Percentiles rank a stretch among this genome's conserved stretches.
phyloP scores from a whole-genome alignment of 2,888 invertebrate species.

The Neuroscelio doddi region DNA sequence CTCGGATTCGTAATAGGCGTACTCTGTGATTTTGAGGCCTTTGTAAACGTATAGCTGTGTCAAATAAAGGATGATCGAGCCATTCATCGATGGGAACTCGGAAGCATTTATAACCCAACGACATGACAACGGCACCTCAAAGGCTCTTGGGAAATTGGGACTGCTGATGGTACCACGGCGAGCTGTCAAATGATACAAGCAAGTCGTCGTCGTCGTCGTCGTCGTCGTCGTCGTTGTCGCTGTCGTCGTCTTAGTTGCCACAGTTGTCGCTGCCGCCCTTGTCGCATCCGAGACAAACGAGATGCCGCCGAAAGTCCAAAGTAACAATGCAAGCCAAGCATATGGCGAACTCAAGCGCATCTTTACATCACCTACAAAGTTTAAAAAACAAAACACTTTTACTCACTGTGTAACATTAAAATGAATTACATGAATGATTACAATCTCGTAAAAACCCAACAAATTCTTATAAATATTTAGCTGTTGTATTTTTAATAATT shows the following conservation, averaged over 20 bases:
- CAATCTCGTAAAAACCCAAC: no score
- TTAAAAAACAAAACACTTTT: neutral
- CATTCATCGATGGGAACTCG: constrained; percentile 72
- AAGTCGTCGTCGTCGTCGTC: no score
- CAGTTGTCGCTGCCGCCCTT: no score
- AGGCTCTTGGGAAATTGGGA: constrained; percentile 88
- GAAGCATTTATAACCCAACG: constrained; percentile 92
- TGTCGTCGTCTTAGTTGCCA: no score
- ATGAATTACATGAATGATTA: no score
- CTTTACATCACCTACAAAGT: constrained; percentile 43
- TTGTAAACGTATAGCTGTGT: constrained; percentile 90
- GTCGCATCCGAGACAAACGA: constrained; percentile 39
- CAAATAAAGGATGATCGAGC: constrained; percentile 88
- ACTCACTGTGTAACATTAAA: no score
- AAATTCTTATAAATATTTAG: no score
- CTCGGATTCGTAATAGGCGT: constrained; percentile 82
- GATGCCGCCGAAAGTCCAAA: constrained; percentile 40
- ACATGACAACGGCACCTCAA: constrained; percentile 87
- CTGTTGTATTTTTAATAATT: no score
- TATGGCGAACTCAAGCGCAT: constrained; percentile 32
- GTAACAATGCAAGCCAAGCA: constrained; percentile 38
- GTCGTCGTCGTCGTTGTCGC: no score
- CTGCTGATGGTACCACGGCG: constrained; percentile 84
- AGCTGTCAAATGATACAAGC: constrained; percentile 80
- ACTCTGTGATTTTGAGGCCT: constrained; percentile 84